Conservation (phyloP, 2,797 vertebrate genomes). For the Cyclopterus lumpus region DNA sequence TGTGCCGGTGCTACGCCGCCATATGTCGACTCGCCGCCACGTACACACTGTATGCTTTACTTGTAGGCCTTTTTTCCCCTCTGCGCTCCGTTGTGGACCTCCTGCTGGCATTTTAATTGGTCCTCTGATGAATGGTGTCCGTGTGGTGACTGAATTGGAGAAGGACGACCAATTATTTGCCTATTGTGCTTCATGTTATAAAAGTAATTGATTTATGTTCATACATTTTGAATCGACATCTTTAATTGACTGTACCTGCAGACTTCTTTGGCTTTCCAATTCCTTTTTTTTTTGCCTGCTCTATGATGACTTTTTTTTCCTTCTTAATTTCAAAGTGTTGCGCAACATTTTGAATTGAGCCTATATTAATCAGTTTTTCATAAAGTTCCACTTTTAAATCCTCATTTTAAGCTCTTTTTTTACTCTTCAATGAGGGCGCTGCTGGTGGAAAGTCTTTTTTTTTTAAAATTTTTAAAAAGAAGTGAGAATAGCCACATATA, state of each 20-base stretch:
- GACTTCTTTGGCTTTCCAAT: too few relatives aligned
- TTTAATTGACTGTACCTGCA: not conserved
- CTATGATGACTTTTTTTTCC: not conserved
- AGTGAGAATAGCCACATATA: not conserved
- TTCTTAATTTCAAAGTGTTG: not conserved
- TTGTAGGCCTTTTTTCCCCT: not conserved
- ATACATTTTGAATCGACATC: not conserved
- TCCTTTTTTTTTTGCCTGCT: not conserved
- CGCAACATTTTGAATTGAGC: not conserved
- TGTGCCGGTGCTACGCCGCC: too few relatives aligned
- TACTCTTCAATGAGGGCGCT: not conserved
- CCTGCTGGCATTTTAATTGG: slow-evolving; percentile 44
- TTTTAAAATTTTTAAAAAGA: too few relatives aligned
- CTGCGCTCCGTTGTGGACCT: not conserved
- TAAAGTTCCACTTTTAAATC: not conserved
- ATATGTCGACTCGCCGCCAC: too few relatives aligned
- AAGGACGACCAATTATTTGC: too few relatives aligned
- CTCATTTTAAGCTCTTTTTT: too few relatives aligned
- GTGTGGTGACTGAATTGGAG: too few relatives aligned
- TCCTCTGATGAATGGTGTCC: slow-evolving; percentile 45
- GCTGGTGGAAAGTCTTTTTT: not conserved
- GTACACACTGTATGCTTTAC: not conserved
- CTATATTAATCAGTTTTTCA: not conserved
- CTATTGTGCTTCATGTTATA: not conserved
- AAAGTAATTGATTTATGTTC: not conserved